These are phyloP conservation scores for Spatula versicolor DNA, from an alignment of 2,797 vertebrate species.

Conservation along the genomic window DNA sequence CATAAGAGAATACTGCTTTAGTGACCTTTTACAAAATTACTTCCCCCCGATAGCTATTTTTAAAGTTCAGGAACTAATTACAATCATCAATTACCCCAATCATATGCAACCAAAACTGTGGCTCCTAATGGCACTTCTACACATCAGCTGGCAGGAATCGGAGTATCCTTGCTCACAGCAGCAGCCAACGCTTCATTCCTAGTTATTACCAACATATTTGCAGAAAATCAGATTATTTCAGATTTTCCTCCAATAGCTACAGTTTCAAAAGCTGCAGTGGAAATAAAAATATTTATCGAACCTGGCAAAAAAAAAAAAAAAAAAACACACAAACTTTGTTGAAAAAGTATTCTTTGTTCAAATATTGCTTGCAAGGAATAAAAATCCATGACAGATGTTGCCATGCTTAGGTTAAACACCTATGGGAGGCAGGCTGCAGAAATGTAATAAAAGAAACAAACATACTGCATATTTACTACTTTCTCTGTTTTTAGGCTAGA, in stretches of 20 bases:
- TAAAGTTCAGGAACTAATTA: slow-evolving; percentile 20
- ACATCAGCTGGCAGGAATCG: background rate
- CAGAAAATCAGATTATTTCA: background rate
- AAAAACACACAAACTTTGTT: background rate
- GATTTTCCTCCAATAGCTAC: background rate
- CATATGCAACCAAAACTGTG: background rate
- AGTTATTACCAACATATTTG: slow-evolving; percentile 15
- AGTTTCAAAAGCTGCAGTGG: background rate
- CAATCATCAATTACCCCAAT: background rate
- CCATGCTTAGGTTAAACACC: background rate
- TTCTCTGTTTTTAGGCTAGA: background rate
- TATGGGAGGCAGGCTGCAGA: background rate
- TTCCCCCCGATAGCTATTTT: background rate
- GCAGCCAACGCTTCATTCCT: background rate
- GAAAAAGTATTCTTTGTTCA: background rate
- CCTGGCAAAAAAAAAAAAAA: background rate
- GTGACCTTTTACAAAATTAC: background rate
- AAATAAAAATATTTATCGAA: background rate
- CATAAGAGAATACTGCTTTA: background rate
- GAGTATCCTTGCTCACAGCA: background rate
- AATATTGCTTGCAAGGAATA: background rate
- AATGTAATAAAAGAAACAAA: background rate
- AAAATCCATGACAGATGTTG: background rate
- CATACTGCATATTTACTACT: background rate
- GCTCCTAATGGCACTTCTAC: background rate